phyloP scores from a whole-genome alignment of 2,888 invertebrate species.

The Glyphotaelius pellucidus region DNA sequence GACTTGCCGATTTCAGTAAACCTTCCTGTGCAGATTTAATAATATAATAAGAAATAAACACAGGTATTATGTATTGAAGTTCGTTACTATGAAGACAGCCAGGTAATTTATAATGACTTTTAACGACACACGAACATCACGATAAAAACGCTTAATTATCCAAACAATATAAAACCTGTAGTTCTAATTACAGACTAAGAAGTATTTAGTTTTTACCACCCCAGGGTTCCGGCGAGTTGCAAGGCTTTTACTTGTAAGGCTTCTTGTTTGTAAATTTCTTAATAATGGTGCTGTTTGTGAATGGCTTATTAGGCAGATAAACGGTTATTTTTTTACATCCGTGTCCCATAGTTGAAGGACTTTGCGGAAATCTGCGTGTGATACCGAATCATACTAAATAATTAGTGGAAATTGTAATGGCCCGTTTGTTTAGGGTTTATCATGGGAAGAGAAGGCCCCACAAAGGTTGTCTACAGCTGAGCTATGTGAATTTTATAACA shows the following conservation, averaged over 20 bases:
- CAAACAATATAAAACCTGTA: neutral
- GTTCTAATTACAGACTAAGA: neutral
- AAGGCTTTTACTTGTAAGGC: slow-evolving; percentile 8
- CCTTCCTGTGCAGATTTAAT: neutral
- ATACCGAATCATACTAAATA: slow-evolving; percentile 17
- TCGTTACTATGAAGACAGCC: neutral
- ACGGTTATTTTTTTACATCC: slow-evolving; percentile 35
- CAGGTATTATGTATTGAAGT: neutral
- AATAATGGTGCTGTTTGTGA: neutral
- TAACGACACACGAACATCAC: slow-evolving; percentile 2
- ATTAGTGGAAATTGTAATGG: slow-evolving; percentile 14
- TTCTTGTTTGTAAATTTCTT: slow-evolving; percentile 18
- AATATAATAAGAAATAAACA: neutral
- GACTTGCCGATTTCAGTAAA: neutral
- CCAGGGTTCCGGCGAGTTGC: neutral
- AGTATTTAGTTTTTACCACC: neutral
- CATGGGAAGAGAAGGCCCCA: slow-evolving; percentile 4
- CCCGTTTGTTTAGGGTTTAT: slow-evolving; percentile 20
- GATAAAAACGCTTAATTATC: neutral
- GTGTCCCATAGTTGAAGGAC: slow-evolving; percentile 28
- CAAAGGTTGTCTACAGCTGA: neutral
- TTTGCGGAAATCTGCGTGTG: slow-evolving; percentile 19
- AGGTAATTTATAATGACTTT: neutral
- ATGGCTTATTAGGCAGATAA: slow-evolving; percentile 20
- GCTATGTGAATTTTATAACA: neutral